These are phyloP conservation scores for Carterocephalus palaemon DNA, from an alignment of 2,888 invertebrate species.

Conservation along the genomic window DNA sequence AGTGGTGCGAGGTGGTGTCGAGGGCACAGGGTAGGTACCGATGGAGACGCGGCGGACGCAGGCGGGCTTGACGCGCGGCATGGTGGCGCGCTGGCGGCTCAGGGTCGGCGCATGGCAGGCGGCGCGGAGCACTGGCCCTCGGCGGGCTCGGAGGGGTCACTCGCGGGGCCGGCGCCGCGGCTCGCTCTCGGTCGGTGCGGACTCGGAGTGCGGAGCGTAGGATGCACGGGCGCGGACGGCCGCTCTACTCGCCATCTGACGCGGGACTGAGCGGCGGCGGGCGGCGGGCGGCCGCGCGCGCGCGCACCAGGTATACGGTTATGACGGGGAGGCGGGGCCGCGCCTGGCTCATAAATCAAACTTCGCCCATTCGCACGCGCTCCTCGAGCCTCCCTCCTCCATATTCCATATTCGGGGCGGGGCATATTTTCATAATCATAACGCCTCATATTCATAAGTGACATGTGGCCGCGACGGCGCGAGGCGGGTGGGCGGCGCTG, in stretches of 20 bases:
- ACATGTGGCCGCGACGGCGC: constrained; percentile 58
- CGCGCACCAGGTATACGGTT: constrained; percentile 82
- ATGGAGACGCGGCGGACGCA: constrained; percentile 78
- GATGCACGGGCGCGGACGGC: constrained; percentile 47
- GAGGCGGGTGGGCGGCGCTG: constrained; percentile 61
- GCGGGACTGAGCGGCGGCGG: constrained; percentile 75
- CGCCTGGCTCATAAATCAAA: constrained; percentile 83
- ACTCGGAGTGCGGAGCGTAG: constrained; percentile 43
- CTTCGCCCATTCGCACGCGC: constrained; percentile 82
- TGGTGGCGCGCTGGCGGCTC: constrained; percentile 59
- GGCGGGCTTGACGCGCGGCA: constrained; percentile 77
- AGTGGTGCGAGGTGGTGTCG: constrained; percentile 40
- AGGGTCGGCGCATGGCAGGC: constrained; percentile 71
- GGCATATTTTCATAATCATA: constrained; percentile 80
- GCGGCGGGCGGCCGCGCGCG: constrained; percentile 68
- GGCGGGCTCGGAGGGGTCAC: constrained; percentile 39
- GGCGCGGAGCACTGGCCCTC: constrained; percentile 46
- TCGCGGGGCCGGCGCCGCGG: constrained; percentile 42
- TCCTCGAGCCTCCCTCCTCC: constrained; percentile 81
- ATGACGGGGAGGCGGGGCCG: constrained; percentile 84
- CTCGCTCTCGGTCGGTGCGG: constrained; percentile 34
- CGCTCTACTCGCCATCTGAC: constrained; percentile 77
- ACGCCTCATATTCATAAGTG: constrained; percentile 80
- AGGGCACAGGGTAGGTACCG: constrained; percentile 57
- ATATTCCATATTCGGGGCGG: constrained; percentile 80